A percentile compares a stretch with the other conserved stretches of the same genome.
phyloP scores from a whole-genome alignment of 2,888 invertebrate genomes.

The Ichneumon xanthorius region DNA sequence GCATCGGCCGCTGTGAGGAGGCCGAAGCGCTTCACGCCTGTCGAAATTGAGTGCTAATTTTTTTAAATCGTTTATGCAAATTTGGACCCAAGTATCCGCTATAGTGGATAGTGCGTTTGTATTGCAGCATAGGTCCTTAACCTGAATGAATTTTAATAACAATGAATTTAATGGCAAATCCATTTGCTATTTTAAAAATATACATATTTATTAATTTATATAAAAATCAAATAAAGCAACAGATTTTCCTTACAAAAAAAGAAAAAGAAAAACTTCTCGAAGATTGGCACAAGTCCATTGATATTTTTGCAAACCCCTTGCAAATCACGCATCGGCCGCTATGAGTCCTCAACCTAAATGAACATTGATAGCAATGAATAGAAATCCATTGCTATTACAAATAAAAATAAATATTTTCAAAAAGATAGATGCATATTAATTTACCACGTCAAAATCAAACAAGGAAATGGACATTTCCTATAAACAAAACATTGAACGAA shows the following conservation, averaged over 20 bases:
- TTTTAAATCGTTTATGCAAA: neutral
- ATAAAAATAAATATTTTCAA: too few species aligned
- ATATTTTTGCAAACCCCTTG: neutral
- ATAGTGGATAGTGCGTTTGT: neutral
- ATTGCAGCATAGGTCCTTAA: neutral
- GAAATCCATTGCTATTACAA: too few species aligned
- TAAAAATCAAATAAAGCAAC: neutral
- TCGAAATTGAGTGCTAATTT: neutral
- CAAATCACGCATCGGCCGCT: neutral
- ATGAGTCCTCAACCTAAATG: neutral
- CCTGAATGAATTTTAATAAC: neutral
- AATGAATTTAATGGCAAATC: neutral
- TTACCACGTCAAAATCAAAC: too few species aligned
- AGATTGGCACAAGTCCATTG: neutral
- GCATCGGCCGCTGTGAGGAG: neutral
- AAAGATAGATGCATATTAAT: too few species aligned
- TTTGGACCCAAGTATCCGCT: neutral
- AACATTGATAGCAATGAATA: too few species aligned
- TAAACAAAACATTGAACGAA: too few species aligned
- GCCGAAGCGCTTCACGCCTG: neutral
- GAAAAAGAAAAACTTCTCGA: too few species aligned
- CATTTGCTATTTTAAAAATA: neutral
- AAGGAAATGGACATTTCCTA: too few species aligned
- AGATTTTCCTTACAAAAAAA: neutral
- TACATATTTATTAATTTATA: too few species aligned